A percentile compares a stretch with the other conserved stretches of the same genome.
phyloP scores from a whole-genome alignment of 2,797 vertebrate species.

The Rhinophrynus dorsalis region DNA sequence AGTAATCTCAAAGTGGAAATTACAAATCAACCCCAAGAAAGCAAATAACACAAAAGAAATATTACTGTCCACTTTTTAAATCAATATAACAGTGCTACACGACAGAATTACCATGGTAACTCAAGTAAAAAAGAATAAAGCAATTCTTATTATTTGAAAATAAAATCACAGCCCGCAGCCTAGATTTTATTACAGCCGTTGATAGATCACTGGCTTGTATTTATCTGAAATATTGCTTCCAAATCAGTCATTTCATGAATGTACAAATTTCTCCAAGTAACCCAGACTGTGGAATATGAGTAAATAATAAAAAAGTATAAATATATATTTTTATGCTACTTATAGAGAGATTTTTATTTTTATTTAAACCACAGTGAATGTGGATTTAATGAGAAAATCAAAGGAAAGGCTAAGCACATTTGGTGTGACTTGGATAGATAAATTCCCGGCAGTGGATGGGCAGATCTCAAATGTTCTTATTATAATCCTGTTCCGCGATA shows the following conservation, averaged over 20 bases:
- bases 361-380: constrained; percentile 11
- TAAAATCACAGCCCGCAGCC: constrained; percentile 96
- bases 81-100: constrained; percentile 98
- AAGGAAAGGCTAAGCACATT: neutral
- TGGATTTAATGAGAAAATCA: constrained; percentile 11
- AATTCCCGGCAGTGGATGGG: neutral
- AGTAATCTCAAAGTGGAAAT: constrained; percentile 99
- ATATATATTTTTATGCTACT: neutral
- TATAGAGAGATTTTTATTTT: neutral
- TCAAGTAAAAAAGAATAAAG: constrained; percentile 95
- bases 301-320: constrained; percentile 61
- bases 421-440: neutral
- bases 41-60: constrained; percentile 98
- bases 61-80: constrained; percentile 99
- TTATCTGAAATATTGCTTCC: constrained; percentile 96
- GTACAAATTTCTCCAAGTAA: constrained; percentile 89
- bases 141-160: constrained; percentile 98
- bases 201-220: constrained; percentile 92
- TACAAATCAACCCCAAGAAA: constrained; percentile 98
- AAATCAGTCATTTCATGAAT: constrained; percentile 94
- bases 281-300: constrained; percentile 79
- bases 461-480: constrained; percentile 4
- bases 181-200: constrained; percentile 96
- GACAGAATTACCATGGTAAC: constrained; percentile 99
- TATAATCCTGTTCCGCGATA: constrained; percentile 7